These are phyloP conservation scores for Sapayoa aenigma DNA, from an alignment of 2,113 vertebrate genomes.

Conservation along the genomic window DNA sequence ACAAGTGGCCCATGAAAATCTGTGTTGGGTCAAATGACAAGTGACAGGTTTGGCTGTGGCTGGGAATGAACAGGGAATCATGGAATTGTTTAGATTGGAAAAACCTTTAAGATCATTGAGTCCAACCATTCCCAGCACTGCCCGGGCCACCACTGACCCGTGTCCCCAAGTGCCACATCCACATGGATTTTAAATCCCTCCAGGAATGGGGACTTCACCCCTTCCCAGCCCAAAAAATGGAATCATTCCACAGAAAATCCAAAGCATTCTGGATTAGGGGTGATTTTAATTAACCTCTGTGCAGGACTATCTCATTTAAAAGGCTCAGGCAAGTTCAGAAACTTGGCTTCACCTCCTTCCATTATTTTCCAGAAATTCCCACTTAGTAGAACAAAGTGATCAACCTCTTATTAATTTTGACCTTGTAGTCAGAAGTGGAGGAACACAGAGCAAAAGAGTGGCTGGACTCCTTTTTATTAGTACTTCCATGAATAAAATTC, in stretches of 20 bases:
- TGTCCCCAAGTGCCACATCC: background rate
- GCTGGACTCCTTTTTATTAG: background rate
- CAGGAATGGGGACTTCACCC: background rate
- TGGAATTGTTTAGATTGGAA: background rate
- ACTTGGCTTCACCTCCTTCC: background rate
- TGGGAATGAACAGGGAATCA: background rate
- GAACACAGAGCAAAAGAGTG: background rate
- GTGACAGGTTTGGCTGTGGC: background rate
- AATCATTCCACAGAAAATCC: background rate
- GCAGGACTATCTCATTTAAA: background rate
- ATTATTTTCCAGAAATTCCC: background rate
- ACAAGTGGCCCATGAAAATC: background rate
- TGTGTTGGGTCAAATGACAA: background rate
- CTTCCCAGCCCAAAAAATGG: background rate
- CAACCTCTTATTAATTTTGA: background rate
- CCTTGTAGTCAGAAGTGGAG: background rate
- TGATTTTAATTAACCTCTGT: background rate
- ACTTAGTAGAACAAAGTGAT: background rate
- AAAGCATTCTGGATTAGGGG: background rate
- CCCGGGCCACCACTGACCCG: background rate
- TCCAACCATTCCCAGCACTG: background rate
- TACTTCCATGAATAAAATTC: background rate
- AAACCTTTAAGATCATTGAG: background rate
- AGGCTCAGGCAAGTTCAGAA: background rate
- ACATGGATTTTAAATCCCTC: background rate